Evolutionary conservation across 1,140 invertebrate species (phyloP), one percentile per base, ranked within the genome.

Genomic region (Brachionus koreanus): DNA sequence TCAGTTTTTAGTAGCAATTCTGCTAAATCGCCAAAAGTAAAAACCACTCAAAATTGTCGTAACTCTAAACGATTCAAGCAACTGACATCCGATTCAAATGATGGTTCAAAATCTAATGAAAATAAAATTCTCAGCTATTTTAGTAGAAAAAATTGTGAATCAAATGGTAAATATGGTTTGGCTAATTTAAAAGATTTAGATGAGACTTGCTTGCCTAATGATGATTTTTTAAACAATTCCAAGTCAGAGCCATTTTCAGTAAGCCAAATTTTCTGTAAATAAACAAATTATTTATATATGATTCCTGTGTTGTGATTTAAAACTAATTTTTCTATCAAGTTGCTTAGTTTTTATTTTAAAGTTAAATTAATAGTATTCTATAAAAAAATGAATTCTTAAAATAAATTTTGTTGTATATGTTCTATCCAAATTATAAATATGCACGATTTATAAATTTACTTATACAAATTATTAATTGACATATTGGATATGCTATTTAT

Each of bases 141-240:
- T 69, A 33, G 5, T 33, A 13, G 65, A 4, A 69, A 69, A 61
- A 16, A 49, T 9, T 49, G 10, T 77, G 46, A 77, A 25, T 19
- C 46, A 77, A 61, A 77, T 37, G n/a, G 12, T 6, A 16, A 46
- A 52, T 25, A 25, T 23, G 23, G 13, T 25, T 33, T 35, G 16
- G 16, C 29, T 16, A 35, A 19, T 23, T 9, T 9, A 1, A 79
- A 49, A 37, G 74, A 79, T 65, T 61, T 79, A 23, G 76, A 79
- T 23, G 76, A 79, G 39, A 79, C 76, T 79, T 79, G 76, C 57
- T 43, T 79, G 23, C 46, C 46, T 5, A 35, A 61, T 39, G 33
- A 79, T 12, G 76, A 79, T 25, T 61, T 77, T 13, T 33, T 35
- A 52, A 13, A 49, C 12, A 75, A 75, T 6, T 9, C 35, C 2